These are phyloP conservation scores for Trypoxylon attenuatum DNA, from an alignment of 2,888 invertebrate species.

Conservation along the genomic window DNA sequence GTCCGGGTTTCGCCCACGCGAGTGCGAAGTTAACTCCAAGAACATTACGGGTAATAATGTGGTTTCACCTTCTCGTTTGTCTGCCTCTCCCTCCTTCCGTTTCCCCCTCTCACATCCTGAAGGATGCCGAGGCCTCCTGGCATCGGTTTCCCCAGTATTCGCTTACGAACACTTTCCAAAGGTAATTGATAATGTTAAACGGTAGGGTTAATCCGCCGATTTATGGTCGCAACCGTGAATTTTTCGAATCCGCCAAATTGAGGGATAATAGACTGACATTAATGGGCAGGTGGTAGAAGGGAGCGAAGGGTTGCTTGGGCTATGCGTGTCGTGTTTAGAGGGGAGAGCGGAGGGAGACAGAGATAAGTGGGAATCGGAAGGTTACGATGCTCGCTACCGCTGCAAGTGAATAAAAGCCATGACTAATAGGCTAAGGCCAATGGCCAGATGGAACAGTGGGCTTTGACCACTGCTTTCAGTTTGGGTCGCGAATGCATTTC, in stretches of 20 bases:
- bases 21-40: conserved; percentile 25
- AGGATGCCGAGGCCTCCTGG: conserved; percentile 25
- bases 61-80: conserved; percentile 29
- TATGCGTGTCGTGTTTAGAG: background rate
- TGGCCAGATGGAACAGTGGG: background rate
- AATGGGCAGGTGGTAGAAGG: conserved; percentile 48
- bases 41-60: conserved; percentile 58
- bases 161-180: conserved; percentile 36
- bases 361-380: conserved; percentile 43
- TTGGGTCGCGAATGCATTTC: conserved; percentile 20
- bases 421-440: conserved; percentile 40
- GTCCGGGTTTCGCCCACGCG: conserved; percentile 31
- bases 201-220: conserved; percentile 70
- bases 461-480: background rate
- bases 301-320: conserved; percentile 5
- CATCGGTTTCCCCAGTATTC: conserved; percentile 9
- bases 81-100: conserved; percentile 31
- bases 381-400: conserved; percentile 20
- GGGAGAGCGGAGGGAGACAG: conserved; percentile 11
- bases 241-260: conserved; percentile 60
- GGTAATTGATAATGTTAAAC: conserved; percentile 73
- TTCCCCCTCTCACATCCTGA: conserved; percentile 23
- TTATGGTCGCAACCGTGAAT: conserved; percentile 65
- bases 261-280: conserved; percentile 64
- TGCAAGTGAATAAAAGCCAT: conserved; percentile 35